Base-by-base conservation (phyloP, 2,113 vertebrate species). In the Psittacara wagleri region DNA sequence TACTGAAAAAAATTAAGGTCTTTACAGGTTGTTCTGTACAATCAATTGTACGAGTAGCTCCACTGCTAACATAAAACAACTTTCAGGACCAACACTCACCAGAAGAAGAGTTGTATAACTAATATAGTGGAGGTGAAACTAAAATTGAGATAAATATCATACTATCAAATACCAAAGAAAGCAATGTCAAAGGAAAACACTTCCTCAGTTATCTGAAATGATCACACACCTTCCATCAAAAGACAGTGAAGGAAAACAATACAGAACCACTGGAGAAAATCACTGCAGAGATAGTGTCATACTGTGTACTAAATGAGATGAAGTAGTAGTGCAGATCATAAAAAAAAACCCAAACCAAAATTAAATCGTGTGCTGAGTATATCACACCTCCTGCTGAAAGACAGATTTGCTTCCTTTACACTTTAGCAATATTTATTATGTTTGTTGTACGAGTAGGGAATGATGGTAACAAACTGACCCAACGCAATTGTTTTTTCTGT, bases 311-410 rank as follows among this genome's bases (percentile, higher is more conserved):
- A 59, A 83, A 78, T 61, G 52, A 86, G 74, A 92, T 29, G 29
- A 25, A 68, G 19, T 57, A 28, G 24, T 7, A 83, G 46, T n/a
- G 31, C 57, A 95, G 87, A 90, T 68, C 76, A 73, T 39, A 66
- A 82, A 86, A 74, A 72, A 23, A 75, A 23, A 0, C 3, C 8
- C 64, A 76, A 89, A 72, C 22, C 49, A 88, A 55, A 94, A 80
- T 10, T 3, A 83, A 74, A 43, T 63, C 68, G 41, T 85, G 46
- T 8, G 24, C 51, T 44, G 44, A 48, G 41, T 10, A 76, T 59
- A 80, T 85, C 92, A 54, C 41, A 88, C 33, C 68, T 93, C 75
- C 63, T 70, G 54, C 79, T 78, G 83, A 79, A 86, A 96, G 37
- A 51, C 48, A 49, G 63, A 84, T 82, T 70, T 81, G 9, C 61